Base-by-base conservation (phyloP, 2,113 vertebrate species). In the Ochotona princeps region DNA sequence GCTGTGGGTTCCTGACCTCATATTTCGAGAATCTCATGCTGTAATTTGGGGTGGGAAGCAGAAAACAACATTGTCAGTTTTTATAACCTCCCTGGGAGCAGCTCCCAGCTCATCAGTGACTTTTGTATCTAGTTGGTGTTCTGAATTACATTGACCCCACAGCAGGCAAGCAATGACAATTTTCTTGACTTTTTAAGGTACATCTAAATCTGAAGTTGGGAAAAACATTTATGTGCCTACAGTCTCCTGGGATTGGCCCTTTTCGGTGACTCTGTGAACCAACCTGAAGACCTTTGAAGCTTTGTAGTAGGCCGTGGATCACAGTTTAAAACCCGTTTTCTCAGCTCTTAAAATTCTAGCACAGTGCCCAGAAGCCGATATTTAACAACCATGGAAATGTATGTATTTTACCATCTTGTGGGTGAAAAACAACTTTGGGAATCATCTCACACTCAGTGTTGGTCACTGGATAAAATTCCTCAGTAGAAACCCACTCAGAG, bases 341-440 rank as follows among this genome's bases (percentile, higher is more conserved):
- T 91, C 69, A 87, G 89, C 81, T 91, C 86, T 94, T 91, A 87
- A 76, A 92, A 95, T 87, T 35, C 92, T 92, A 93, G 91, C 92
- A 66, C 49, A 54, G 63, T 84, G 95, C 96, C 94, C 92, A 49
- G 93, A 96, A 95, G 49, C 67, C 74, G 93, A 88, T 96, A 92
- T 67, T 96, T 95, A 92, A 89, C 94, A 95, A 70, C 83, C 44
- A 38, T 65, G 67, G 87, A 92, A 87, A 94, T 91, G 79, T 73
- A 94, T 92, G 73, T 93, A 67, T 83, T 94, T 57, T 96, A 76
- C 89, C 89, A 94, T 94, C 87, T 94, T 83, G 78, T 47, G 89
- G 94, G 81, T 61, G 86, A 93, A 95, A 96, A 96, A 75, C 86
- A 89, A 47, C 80, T 87, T 38, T 87, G 75, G 66, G 92, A 92